Conservation (phyloP, 2,888 invertebrate genomes). For the Cataglyphis livida region DNA sequence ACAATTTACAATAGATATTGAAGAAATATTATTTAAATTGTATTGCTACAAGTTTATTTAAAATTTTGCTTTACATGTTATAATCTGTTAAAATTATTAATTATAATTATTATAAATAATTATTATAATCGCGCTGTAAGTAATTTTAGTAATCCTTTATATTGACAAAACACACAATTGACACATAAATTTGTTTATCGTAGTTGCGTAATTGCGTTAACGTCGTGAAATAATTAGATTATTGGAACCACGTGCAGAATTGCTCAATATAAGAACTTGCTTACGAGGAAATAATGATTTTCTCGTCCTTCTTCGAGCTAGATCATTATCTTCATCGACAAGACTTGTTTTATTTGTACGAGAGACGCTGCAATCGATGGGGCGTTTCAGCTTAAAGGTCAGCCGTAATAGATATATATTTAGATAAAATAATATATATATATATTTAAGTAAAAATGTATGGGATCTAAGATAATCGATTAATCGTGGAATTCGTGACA, state of each 20-base stretch:
- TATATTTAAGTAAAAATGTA: slow-evolving; percentile 32
- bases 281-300: slow-evolving; percentile 34
- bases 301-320: slow-evolving; percentile 41
- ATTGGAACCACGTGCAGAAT: slow-evolving; percentile 3
- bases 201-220: not conserved
- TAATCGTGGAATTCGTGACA: slow-evolving; percentile 56
- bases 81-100: not conserved
- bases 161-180: not conserved
- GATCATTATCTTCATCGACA: slow-evolving; percentile 62
- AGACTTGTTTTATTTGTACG: slow-evolving; percentile 65
- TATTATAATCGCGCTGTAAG: not conserved
- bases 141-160: not conserved
- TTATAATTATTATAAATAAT: not conserved
- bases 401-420: slow-evolving; percentile 58
- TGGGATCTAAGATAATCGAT: slow-evolving; percentile 53
- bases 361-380: slow-evolving; percentile 68
- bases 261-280: not conserved
- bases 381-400: slow-evolving; percentile 67
- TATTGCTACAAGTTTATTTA: no score
- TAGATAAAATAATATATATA: slow-evolving; percentile 16
- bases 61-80: not conserved
- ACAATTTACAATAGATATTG: not conserved
- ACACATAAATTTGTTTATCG: not conserved
- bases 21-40: not conserved
- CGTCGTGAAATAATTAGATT: slow-evolving; percentile 11